Conservation (phyloP, 2,888 invertebrate genomes). For the Crepidodera aurea region DNA sequence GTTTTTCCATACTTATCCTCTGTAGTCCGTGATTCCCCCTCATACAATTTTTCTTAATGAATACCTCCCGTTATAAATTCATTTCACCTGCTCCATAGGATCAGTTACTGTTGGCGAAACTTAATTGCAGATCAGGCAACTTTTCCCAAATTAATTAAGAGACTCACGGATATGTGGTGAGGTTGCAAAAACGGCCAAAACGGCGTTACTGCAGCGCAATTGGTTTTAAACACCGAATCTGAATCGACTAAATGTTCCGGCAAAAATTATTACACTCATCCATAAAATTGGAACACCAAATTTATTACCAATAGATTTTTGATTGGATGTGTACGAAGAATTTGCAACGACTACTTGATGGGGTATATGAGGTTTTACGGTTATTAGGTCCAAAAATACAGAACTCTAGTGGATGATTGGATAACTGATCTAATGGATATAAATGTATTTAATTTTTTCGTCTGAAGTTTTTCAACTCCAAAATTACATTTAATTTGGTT, state of each 20-base stretch:
- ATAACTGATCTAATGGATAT: too few species aligned
- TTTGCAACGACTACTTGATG: too few species aligned
- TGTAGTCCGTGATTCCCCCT: too few species aligned
- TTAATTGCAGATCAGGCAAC: constrained; percentile 23
- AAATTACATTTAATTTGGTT: too few species aligned
- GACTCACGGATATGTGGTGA: constrained; percentile 18
- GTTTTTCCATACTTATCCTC: too few species aligned
- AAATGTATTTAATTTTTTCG: too few species aligned
- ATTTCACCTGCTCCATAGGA: background rate
- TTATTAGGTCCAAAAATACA: too few species aligned
- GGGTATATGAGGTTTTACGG: too few species aligned
- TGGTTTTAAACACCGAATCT: background rate
- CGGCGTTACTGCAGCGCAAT: background rate
- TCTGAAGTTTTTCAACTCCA: too few species aligned
- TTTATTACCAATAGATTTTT: background rate
- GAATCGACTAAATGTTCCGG: background rate
- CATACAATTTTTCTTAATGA: too few species aligned
- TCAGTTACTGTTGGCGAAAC: background rate
- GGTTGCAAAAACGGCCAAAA: constrained; percentile 16
- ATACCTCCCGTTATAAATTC: background rate
- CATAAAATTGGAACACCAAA: background rate
- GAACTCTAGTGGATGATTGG: too few species aligned
- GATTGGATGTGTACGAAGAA: too few species aligned
- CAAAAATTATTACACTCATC: background rate
- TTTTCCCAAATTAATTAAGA: constrained; percentile 26